Evolutionary conservation across 2,113 vertebrate genomes (phyloP).

Genomic region (Ivindomyrus marchei): DNA sequence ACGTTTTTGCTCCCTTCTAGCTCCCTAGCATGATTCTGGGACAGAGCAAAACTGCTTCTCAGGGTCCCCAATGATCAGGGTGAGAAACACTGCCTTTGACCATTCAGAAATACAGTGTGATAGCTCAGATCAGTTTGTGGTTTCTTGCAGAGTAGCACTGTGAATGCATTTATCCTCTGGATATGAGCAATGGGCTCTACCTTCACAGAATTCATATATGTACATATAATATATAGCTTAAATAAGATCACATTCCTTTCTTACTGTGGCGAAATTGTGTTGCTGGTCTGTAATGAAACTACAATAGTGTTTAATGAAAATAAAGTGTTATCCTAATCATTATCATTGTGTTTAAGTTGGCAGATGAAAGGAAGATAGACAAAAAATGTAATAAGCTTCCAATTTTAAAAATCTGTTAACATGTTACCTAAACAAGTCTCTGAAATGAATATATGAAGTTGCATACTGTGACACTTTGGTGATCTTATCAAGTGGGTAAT

Average conservation of each 20-base stretch:
- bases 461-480: not conserved
- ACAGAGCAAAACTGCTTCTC: not conserved
- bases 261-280: not conserved
- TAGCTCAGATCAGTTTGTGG: not conserved
- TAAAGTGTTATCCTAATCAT: not conserved
- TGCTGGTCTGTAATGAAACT: not conserved
- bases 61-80: not conserved
- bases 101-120: not conserved
- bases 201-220: not conserved
- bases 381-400: not conserved
- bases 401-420: not conserved
- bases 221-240: not conserved
- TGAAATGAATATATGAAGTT: not conserved
- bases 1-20: not conserved
- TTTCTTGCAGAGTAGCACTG: not conserved
- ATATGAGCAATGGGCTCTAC: not conserved
- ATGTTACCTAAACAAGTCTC: not conserved
- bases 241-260: not conserved
- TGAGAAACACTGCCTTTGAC: not conserved
- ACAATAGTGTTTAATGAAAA: not conserved
- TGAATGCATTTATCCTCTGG: not conserved
- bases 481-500: not conserved
- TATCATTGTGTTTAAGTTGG: not conserved
- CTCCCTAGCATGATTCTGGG: not conserved
- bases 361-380: not conserved